A percentile compares a stretch with the other conserved stretches of the same genome.
Evolutionary conservation across 2,113 vertebrate species (phyloP).

Genomic region (Paralichthys olivaceus): DNA sequence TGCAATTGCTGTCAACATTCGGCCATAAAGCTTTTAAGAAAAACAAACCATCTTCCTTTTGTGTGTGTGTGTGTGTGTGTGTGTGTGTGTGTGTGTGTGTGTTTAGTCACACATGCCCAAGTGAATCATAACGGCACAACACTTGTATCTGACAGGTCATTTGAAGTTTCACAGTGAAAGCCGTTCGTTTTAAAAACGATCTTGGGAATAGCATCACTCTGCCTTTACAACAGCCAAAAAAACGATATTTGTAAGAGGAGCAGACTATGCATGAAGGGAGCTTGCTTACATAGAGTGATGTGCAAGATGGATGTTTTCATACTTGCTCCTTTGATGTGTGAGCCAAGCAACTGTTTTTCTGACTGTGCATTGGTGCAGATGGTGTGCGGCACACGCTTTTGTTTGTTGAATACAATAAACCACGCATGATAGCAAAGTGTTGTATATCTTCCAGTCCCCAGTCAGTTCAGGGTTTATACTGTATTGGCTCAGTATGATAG

Average conservation of each 20-base stretch:
- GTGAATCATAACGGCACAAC: constrained; percentile 12
- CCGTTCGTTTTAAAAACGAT: constrained; percentile 23
- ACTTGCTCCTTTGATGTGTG: constrained; percentile 12
- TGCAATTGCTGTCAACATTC: constrained; percentile 20
- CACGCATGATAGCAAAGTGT: constrained; percentile 5
- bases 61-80: background rate
- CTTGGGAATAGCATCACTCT: constrained; percentile 21
- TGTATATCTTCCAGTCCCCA: constrained; percentile 23
- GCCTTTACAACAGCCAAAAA: background rate
- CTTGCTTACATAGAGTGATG: constrained; percentile 26
- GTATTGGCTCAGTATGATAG: constrained; percentile 8
- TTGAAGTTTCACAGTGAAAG: constrained; percentile 32
- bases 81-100: background rate
- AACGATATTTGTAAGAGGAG: constrained; percentile 23
- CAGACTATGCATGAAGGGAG: constrained; percentile 5
- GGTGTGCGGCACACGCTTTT: background rate
- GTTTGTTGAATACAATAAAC: constrained; percentile 36
- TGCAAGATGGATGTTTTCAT: constrained; percentile 14
- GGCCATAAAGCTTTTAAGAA: constrained; percentile 1
- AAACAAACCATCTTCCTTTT: background rate
- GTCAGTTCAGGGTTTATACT: constrained; percentile 11
- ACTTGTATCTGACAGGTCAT: constrained; percentile 38
- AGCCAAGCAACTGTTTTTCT: constrained; percentile 8
- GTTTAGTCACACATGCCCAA: constrained; percentile 21
- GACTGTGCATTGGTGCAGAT: background rate